These are phyloP conservation scores for Chironomus tepperi DNA, from an alignment of 1,140 invertebrate genomes.

Conservation along the genomic window DNA sequence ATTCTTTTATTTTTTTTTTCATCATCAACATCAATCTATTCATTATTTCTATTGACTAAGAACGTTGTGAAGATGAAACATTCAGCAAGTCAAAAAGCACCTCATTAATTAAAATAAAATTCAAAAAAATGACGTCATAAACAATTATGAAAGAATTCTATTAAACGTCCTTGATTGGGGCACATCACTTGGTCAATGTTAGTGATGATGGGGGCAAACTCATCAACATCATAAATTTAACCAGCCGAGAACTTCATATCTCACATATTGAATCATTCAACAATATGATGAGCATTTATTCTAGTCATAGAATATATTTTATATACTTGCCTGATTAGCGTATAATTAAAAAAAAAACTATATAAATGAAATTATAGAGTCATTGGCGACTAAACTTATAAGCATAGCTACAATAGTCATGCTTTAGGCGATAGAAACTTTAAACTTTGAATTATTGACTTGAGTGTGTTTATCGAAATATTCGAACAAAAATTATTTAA, in stretches of 20 bases:
- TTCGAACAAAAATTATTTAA: too few relatives aligned
- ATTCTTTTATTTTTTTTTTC: background rate
- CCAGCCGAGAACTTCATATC: background rate
- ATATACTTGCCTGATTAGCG: conserved; percentile 6
- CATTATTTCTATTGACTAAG: too few relatives aligned
- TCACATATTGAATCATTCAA: background rate
- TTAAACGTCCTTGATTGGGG: background rate
- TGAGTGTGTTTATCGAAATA: too few relatives aligned
- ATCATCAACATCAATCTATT: background rate
- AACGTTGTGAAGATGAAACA: too few relatives aligned
- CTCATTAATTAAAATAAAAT: too few relatives aligned
- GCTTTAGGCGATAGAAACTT: too few relatives aligned
- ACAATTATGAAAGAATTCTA: background rate
- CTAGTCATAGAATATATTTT: background rate
- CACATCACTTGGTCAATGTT: background rate
- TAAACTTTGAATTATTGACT: too few relatives aligned
- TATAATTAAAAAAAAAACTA: conserved; percentile 15
- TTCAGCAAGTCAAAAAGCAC: too few relatives aligned
- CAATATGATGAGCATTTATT: background rate
- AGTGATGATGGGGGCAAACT: background rate
- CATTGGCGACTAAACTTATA: too few relatives aligned
- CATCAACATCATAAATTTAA: background rate
- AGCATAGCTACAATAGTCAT: too few relatives aligned
- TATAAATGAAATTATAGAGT: background rate
- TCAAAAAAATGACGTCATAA: background rate